Evolutionary conservation across 92 coral and sea anemone genomes (phyloP).

Genomic region (Porites rus): DNA sequence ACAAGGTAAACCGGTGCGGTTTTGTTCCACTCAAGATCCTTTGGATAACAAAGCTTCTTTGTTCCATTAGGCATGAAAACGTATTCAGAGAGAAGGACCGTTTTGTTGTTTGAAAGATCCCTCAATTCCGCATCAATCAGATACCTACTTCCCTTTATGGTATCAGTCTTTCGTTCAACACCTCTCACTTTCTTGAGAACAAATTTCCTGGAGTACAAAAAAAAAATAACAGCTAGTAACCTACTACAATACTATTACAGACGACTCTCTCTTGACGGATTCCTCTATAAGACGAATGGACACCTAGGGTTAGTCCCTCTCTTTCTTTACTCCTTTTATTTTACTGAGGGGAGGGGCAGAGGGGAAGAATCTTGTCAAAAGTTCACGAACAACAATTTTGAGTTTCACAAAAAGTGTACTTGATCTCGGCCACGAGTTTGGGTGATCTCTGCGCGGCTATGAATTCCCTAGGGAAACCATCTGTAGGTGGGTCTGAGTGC

Average conservation of each 20-base stretch:
- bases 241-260: background rate
- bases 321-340: too few species aligned
- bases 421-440: too few species aligned
- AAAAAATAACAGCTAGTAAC: background rate
- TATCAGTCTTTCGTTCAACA: slow-evolving; percentile 80
- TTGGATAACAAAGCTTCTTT: slow-evolving; percentile 54
- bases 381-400: too few species aligned
- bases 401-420: too few species aligned
- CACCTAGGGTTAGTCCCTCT: too few species aligned
- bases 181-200: slow-evolving; percentile 54
- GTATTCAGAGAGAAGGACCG: slow-evolving; percentile 79
- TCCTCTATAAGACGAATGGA: too few species aligned
- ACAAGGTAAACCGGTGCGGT: slow-evolving; percentile 68
- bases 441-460: too few species aligned
- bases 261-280: too few species aligned
- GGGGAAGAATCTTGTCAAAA: too few species aligned
- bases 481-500: too few species aligned
- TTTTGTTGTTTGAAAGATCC: slow-evolving; percentile 46
- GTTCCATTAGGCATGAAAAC: slow-evolving; percentile 50
- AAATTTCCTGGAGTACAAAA: slow-evolving; percentile 59
- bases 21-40: slow-evolving; percentile 69
- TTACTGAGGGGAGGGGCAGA: too few species aligned
- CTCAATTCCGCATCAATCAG: slow-evolving; percentile 74
- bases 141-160: slow-evolving; percentile 52
- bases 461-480: too few species aligned